phyloP scores from a whole-genome alignment of 2,113 vertebrate species.

The Melanotaenia duboulayi region DNA sequence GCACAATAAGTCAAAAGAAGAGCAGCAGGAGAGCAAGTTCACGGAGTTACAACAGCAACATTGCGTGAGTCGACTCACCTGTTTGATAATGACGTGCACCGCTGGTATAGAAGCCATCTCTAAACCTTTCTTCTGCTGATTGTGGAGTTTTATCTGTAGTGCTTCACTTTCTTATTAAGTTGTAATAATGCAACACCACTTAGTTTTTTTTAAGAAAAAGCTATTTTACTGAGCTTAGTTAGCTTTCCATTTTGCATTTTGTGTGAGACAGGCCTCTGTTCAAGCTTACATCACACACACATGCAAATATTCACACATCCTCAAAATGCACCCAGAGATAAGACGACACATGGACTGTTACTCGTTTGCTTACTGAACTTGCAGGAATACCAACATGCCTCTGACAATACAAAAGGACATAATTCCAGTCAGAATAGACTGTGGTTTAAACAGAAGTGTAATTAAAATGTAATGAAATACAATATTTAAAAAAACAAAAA shows the following conservation, averaged over 20 bases:
- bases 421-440: not conserved
- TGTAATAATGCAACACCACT: not conserved
- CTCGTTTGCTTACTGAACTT: conserved; percentile 27
- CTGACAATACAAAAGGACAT: not conserved
- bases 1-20: conserved; percentile 66
- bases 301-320: conserved; percentile 75
- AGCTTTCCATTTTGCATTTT: conserved; percentile 3
- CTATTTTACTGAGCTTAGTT: not conserved
- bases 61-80: conserved; percentile 65
- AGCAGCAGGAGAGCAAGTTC: conserved; percentile 29
- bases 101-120: no score
- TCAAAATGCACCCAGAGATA: conserved; percentile 45
- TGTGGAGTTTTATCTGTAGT: not conserved
- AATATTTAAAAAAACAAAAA: no score
- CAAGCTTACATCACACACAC: conserved; percentile 24
- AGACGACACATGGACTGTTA: conserved; percentile 12
- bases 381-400: not conserved
- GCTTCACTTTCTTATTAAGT: not conserved
- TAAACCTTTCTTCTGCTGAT: not conserved
- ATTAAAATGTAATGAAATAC: conserved; percentile 12
- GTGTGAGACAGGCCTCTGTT: conserved; percentile 22
- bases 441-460: not conserved
- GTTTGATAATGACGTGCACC: not conserved
- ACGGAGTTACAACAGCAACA: conserved; percentile 19
- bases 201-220: not conserved